Evolutionary conservation across 64 coral and sea anemone genomes (phyloP).

Genomic region (Catalaphyllia jardinei): DNA sequence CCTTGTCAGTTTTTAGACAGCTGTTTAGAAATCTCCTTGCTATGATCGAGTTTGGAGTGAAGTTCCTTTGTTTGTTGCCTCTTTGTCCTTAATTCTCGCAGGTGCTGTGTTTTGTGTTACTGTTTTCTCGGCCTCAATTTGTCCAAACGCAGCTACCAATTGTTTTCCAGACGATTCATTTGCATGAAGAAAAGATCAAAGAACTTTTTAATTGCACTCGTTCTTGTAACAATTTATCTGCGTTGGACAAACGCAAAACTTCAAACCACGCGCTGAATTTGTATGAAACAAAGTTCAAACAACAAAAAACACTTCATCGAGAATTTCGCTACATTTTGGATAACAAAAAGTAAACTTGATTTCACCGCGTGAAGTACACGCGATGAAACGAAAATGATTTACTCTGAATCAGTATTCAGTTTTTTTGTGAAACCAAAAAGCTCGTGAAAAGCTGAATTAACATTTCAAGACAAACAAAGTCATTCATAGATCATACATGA

Average conservation of each 20-base stretch:
- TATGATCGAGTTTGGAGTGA: neutral
- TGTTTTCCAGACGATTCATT: constrained; percentile 47
- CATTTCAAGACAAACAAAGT: no score
- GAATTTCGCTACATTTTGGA: no score
- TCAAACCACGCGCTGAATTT: neutral
- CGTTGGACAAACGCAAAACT: no score
- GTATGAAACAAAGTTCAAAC: no score
- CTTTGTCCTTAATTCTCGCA: constrained; percentile 21
- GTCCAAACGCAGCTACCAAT: constrained; percentile 61
- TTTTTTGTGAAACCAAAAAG: no score
- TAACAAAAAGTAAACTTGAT: no score
- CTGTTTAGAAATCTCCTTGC: constrained; percentile 31
- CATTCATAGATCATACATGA: no score
- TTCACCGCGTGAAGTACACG: no score
- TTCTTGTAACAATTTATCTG: neutral
- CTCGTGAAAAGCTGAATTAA: no score
- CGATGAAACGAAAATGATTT: no score
- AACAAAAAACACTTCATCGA: no score
- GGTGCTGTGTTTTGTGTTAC: constrained; percentile 65
- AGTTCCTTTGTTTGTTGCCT: constrained; percentile 9
- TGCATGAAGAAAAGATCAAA: constrained; percentile 64
- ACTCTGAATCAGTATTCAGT: no score
- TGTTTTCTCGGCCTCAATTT: constrained; percentile 37
- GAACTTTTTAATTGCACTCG: neutral
- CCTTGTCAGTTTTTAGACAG: constrained; percentile 14